phyloP scores from a whole-genome alignment of 2,113 vertebrate species.

The Percopsis transmontana region DNA sequence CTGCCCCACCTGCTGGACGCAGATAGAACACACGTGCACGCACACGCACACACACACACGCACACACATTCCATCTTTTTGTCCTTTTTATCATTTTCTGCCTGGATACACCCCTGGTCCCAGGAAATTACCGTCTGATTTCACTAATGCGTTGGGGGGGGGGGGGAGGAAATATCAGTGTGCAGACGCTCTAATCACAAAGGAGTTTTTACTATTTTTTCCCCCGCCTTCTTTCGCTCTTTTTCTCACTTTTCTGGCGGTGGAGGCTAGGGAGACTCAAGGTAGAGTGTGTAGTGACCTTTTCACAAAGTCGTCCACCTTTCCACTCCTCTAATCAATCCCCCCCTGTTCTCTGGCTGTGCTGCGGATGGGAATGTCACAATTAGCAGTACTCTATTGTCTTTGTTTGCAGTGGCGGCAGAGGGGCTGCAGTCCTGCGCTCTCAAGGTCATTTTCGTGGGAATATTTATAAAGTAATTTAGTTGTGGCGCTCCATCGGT shows the following conservation, averaged over 20 bases:
- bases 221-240: slow-evolving; percentile 40
- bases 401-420: slow-evolving; percentile 71
- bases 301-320: slow-evolving; percentile 81
- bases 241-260: slow-evolving; percentile 27
- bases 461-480: slow-evolving; percentile 75
- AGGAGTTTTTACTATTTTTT: slow-evolving; percentile 43
- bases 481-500: slow-evolving; percentile 23
- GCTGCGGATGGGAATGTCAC: slow-evolving; percentile 73
- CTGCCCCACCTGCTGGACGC: slow-evolving; percentile 51
- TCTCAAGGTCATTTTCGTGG: slow-evolving; percentile 74
- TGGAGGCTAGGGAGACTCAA: slow-evolving; percentile 60
- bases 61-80: slow-evolving; percentile 35
- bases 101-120: slow-evolving; percentile 65
- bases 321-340: slow-evolving; percentile 78
- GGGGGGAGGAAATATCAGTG: slow-evolving; percentile 16
- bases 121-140: slow-evolving; percentile 75
- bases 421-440: slow-evolving; percentile 48
- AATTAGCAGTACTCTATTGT: slow-evolving; percentile 77
- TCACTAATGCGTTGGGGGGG: slow-evolving; percentile 70
- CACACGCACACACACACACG: not conserved
- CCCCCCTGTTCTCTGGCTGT: slow-evolving; percentile 72
- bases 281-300: slow-evolving; percentile 80
- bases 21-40: slow-evolving; percentile 17
- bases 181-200: slow-evolving; percentile 63
- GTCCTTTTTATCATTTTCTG: slow-evolving; percentile 70